Base-by-base conservation (phyloP, 2,113 vertebrate genomes). In the Chloropsis cyanopogon region DNA sequence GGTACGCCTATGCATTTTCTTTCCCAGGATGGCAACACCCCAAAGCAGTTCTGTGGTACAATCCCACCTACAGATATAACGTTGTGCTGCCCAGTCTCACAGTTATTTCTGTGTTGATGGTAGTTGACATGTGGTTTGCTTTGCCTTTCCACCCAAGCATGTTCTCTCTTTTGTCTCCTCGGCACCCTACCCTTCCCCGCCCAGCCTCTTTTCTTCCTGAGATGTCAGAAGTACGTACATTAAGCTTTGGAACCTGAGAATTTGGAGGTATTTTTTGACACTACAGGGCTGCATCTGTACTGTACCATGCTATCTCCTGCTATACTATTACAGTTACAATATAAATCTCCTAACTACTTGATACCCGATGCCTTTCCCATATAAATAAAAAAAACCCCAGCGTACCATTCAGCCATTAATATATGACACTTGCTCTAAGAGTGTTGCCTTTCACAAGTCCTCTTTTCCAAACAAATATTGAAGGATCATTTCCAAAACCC, bases 161-260 rank as follows among this genome's bases (percentile, higher is more conserved):
- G 49, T 52, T 91, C 69, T 66, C 56, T 29, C 31, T 75, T 60
- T 41, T 25, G 35, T 71, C n/a, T 84, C 50, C 52, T 50, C 2
- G 1, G 49, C 64, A 81, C 31, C 31, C 47, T 28, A 54, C 42
- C 50, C 22, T 61, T 68, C 61, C 60, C 53, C 18, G 18, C 65
- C 83, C 73, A 83, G 41, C 42, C 75, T 81, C 82, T 82, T 83
- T 71, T 92, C 88, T 92, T 96, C 95, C 93, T 95, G 95, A 97
- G 94, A 92, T 72, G 82, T 89, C 86, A 50, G 26, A 88, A 88
- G 31, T 77, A 93, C 2, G 3, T 60, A 86, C 7, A 4, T 68
- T 93, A 88, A 86, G 50, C 65, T 97, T 96, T 85, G 75, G 64
- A 95, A 96, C 82, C 93, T 93, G 93, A 97, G 95, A 92, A 92